Conservation (phyloP, 1,140 invertebrate species). For the Meloidogyne exigua region DNA sequence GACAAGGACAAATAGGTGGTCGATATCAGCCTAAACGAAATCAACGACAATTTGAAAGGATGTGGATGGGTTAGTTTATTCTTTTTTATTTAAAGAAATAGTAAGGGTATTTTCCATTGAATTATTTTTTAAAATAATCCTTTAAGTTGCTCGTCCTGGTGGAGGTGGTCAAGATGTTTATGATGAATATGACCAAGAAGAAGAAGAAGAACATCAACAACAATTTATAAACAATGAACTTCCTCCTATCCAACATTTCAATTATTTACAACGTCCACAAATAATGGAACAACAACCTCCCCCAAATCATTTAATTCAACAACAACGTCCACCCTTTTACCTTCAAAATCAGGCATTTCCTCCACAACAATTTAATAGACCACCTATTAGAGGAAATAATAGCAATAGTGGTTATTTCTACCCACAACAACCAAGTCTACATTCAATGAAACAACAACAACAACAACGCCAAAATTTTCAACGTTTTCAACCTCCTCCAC, state of each 20-base stretch:
- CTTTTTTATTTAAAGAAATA: too few species aligned
- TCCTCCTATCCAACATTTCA: neutral
- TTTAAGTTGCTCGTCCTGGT: constrained; percentile 33
- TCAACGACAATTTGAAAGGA: constrained; percentile 60
- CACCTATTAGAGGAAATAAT: neutral
- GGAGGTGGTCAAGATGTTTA: constrained; percentile 21
- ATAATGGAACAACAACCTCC: too few species aligned
- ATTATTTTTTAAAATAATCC: too few species aligned
- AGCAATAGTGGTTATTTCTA: constrained; percentile 2
- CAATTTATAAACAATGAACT: neutral
- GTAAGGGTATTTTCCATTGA: too few species aligned
- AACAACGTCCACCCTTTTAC: neutral
- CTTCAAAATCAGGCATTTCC: neutral
- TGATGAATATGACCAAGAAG: constrained; percentile 9
- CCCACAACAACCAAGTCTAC: constrained; percentile 14
- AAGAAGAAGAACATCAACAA: constrained; percentile 11
- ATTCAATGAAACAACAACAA: constrained; percentile 12
- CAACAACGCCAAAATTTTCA: constrained; percentile 5
- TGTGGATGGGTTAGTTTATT: constrained; percentile 48
- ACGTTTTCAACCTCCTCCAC: constrained; percentile 25
- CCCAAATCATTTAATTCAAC: neutral
- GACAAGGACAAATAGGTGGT: neutral
- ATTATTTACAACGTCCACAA: neutral
- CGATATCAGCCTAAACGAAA: constrained; percentile 53
- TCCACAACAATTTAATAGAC: neutral